Conservation (phyloP, 2,888 invertebrate genomes). For the Antheraea yamamai region DNA sequence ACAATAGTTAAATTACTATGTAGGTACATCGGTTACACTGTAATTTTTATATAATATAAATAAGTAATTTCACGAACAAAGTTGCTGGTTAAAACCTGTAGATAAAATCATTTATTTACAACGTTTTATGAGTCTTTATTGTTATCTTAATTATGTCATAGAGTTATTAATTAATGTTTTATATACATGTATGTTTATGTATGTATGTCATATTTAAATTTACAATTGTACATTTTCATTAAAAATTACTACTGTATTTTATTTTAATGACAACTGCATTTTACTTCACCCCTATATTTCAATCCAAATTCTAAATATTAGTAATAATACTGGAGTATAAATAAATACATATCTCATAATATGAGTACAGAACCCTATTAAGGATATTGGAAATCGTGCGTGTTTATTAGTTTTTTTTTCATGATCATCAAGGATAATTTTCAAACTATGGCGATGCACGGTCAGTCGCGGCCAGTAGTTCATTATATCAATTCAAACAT, state of each 20-base stretch:
- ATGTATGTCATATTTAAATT: neutral
- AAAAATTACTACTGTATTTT: no score
- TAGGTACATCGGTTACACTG: no score
- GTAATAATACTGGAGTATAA: neutral
- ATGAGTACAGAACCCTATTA: conserved; percentile 22
- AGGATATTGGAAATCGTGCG: conserved; percentile 27
- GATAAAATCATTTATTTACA: neutral
- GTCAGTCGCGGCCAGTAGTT: conserved; percentile 35
- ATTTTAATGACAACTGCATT: neutral
- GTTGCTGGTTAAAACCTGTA: neutral
- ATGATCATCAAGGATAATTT: conserved; percentile 44
- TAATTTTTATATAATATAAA: no score
- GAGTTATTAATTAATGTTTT: neutral
- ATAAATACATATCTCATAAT: neutral
- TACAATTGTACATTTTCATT: neutral
- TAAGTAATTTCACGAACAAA: neutral
- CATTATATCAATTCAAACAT: conserved; percentile 57
- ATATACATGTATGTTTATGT: neutral
- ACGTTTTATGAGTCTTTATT: neutral
- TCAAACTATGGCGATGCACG: conserved; percentile 36
- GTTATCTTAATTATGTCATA: no score
- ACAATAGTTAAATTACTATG: no score
- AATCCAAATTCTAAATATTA: neutral
- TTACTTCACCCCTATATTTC: neutral
- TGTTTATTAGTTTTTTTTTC: conserved; percentile 34